A percentile compares a stretch with the other conserved stretches of the same genome.
phyloP scores from a whole-genome alignment of 2,888 invertebrate species.

The Allacma fusca region DNA sequence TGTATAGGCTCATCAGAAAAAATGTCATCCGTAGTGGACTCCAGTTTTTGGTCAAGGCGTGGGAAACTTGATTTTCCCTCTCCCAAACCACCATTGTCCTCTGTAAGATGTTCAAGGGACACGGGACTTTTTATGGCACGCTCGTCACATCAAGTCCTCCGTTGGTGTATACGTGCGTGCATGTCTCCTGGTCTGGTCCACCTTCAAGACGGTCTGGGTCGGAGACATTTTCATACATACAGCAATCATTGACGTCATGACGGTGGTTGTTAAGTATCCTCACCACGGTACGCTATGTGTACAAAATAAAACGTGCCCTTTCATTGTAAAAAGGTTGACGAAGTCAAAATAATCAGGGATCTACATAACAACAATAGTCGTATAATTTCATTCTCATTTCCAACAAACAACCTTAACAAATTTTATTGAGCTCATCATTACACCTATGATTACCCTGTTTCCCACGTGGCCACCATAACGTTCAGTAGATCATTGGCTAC shows the following conservation, averaged over 20 bases:
- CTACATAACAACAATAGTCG: slow-evolving; percentile 12
- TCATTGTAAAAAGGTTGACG: slow-evolving; percentile 33
- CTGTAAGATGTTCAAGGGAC: slow-evolving; percentile 36
- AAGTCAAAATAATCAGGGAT: slow-evolving; percentile 21
- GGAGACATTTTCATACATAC: too few relatives aligned
- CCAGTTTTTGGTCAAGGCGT: slow-evolving; percentile 42
- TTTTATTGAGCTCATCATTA: neutral
- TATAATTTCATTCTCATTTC: slow-evolving; percentile 12
- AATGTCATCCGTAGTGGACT: neutral
- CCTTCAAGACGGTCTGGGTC: too few relatives aligned
- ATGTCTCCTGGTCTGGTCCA: neutral
- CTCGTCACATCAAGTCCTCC: slow-evolving; percentile 50
- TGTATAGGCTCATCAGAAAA: neutral
- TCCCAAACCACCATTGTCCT: slow-evolving; percentile 32
- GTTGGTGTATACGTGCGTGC: neutral
- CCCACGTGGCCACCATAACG: too few relatives aligned
- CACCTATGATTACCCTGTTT: too few relatives aligned
- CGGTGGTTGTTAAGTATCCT: neutral
- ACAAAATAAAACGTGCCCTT: slow-evolving; percentile 25
- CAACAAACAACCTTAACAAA: neutral
- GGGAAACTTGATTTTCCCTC: slow-evolving; percentile 36
- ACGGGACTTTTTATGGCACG: slow-evolving; percentile 60
- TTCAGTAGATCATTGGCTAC: too few relatives aligned
- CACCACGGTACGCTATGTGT: neutral
- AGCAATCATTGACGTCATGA: too few relatives aligned